Conservation (phyloP, 1,140 invertebrate species). For the Solenopsis fugax region DNA sequence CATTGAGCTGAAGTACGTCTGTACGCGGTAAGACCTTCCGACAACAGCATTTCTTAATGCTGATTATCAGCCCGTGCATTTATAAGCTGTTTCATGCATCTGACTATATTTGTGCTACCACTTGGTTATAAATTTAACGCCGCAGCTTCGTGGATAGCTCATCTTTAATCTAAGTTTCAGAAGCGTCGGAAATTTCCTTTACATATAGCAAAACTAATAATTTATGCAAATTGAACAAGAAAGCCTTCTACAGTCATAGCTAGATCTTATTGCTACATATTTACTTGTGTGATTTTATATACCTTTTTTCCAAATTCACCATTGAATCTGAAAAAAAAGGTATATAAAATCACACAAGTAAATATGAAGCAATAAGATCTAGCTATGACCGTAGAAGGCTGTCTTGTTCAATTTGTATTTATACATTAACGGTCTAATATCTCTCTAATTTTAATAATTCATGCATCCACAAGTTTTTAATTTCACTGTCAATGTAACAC, state of each 20-base stretch:
- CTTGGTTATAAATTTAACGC: slow-evolving; percentile 3
- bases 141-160: neutral
- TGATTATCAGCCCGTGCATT: slow-evolving; percentile 22
- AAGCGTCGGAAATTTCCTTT: neutral
- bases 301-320: too few relatives aligned
- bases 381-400: too few relatives aligned
- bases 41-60: slow-evolving; percentile 53
- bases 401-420: too few relatives aligned
- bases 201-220: neutral
- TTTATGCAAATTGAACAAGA: too few relatives aligned
- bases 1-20: slow-evolving; percentile 54
- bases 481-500: neutral
- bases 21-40: slow-evolving; percentile 29
- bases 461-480: neutral
- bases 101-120: neutral
- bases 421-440: too few relatives aligned
- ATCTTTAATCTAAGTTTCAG: neutral
- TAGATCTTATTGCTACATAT: too few relatives aligned
- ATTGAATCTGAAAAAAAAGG: too few relatives aligned
- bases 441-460: too few relatives aligned
- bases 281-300: too few relatives aligned
- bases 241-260: too few relatives aligned
- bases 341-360: too few relatives aligned
- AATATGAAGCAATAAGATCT: too few relatives aligned
- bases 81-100: slow-evolving; percentile 15